A percentile compares a stretch with the other conserved stretches of the same genome.
These are phyloP conservation scores for Piliocolobus tephrosceles DNA, from an alignment of 2,113 vertebrate genomes.

Conservation along the genomic window DNA sequence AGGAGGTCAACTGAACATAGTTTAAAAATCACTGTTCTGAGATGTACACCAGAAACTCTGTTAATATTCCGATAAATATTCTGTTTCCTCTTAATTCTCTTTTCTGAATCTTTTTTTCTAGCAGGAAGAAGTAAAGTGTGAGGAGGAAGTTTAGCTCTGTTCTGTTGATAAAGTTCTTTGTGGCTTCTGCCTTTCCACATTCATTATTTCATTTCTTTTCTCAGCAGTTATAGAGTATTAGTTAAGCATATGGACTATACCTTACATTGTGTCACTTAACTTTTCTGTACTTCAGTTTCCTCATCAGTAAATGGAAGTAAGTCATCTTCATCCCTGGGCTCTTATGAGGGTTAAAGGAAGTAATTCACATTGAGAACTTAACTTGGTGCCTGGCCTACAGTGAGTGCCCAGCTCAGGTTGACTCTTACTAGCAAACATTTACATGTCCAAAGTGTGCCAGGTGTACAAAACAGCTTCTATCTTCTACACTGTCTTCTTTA, in stretches of 20 bases:
- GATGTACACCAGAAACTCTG: not conserved
- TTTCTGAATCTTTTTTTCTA: not conserved
- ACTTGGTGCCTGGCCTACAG: rapidly evolving
- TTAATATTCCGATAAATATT: not conserved
- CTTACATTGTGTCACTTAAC: not conserved
- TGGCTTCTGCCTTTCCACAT: not conserved
- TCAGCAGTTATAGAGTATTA: not conserved
- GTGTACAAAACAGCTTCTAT: not conserved
- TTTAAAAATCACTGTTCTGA: not conserved
- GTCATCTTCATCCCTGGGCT: not conserved
- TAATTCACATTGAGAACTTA: rapidly evolving
- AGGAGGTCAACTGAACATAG: rapidly evolving
- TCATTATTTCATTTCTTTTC: not conserved
- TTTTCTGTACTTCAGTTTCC: not conserved
- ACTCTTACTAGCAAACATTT: not conserved
- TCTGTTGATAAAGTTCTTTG: not conserved
- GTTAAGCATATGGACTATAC: not conserved
- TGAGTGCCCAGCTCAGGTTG: not conserved
- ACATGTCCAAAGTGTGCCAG: not conserved
- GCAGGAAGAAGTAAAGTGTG: not conserved
- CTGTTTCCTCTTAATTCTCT: not conserved
- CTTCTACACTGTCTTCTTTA: not conserved
- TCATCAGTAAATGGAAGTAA: not conserved
- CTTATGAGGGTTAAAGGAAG: not conserved
- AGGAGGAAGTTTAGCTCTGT: not conserved